Conservation (phyloP, 1,140 invertebrate species). For the Forficula auricularia region DNA sequence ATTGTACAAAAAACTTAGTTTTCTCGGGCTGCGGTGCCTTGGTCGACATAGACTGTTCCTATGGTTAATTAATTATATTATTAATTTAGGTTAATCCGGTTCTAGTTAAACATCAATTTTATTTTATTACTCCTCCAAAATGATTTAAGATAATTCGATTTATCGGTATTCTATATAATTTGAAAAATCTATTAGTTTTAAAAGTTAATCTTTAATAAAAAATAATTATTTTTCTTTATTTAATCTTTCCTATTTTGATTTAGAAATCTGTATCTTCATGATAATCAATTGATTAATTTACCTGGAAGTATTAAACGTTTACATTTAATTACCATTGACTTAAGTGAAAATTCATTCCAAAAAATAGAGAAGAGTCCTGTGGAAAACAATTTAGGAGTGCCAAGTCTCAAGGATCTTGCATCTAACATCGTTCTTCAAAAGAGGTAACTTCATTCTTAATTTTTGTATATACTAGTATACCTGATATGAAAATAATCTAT, state of each 20-base stretch:
- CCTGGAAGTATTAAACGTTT: slow-evolving; percentile 34
- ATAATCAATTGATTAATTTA: slow-evolving; percentile 10
- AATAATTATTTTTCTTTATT: no score
- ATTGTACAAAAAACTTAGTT: no score
- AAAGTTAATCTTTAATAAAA: no score
- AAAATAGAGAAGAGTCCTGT: neutral
- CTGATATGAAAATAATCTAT: neutral
- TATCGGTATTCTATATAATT: no score
- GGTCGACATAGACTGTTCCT: no score
- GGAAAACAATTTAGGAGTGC: slow-evolving; percentile 13
- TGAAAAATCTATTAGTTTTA: no score
- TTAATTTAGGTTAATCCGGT: no score
- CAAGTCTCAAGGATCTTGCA: slow-evolving; percentile 18
- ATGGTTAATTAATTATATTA: no score
- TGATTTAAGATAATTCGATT: no score
- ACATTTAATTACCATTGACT: slow-evolving; percentile 31
- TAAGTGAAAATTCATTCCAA: slow-evolving; percentile 34
- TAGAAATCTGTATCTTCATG: slow-evolving; percentile 16
- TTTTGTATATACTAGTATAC: neutral
- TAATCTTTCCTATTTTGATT: slow-evolving; percentile 9
- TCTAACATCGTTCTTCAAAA: slow-evolving; percentile 10
- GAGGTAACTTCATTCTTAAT: slow-evolving; percentile 5
- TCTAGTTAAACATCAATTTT: no score
- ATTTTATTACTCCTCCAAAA: no score
- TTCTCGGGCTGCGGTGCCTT: no score